Percentiles rank a stretch among this genome's conserved stretches.
These are phyloP conservation scores for Micromys minutus DNA, from an alignment of 2,113 vertebrate genomes.

Conservation along the genomic window DNA sequence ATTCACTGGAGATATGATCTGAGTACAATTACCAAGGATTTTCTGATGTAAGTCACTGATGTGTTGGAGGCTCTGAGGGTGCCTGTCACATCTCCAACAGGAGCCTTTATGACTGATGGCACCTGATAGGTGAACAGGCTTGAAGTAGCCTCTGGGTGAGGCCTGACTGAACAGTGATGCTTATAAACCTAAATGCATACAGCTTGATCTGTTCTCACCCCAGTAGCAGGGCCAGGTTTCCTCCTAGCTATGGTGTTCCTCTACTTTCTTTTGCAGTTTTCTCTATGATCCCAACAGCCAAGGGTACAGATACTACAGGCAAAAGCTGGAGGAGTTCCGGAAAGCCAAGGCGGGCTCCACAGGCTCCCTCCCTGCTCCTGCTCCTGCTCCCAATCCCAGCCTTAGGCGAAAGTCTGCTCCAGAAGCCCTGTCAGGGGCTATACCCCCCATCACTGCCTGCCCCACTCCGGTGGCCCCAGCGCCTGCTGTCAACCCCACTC, in stretches of 20 bases:
- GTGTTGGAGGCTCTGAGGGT: neutral
- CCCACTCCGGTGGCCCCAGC: neutral
- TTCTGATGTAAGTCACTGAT: neutral
- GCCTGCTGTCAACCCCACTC: constrained; percentile 7
- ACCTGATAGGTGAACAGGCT: neutral
- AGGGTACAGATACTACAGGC: constrained; percentile 91
- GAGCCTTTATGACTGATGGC: neutral
- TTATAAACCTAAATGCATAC: neutral
- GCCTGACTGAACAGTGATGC: neutral
- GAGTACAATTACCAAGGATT: neutral
- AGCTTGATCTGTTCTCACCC: neutral
- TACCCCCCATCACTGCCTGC: constrained; percentile 18
- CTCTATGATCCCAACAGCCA: constrained; percentile 93
- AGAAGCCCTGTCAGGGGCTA: constrained; percentile 6
- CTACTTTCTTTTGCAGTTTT: constrained; percentile 87
- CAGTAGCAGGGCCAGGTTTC: neutral
- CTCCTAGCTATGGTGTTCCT: neutral
- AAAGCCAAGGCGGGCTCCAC: constrained; percentile 77
- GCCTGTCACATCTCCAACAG: neutral
- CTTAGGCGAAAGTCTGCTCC: constrained; percentile 76
- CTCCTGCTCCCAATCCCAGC: neutral
- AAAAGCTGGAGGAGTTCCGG: constrained; percentile 92
- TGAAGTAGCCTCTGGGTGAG: neutral
- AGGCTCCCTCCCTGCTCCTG: neutral
- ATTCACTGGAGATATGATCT: neutral